Evolutionary conservation across 2,888 invertebrate genomes (phyloP), one percentile per base, ranked within the genome.

Genomic region (Diplolepis rosae): DNA sequence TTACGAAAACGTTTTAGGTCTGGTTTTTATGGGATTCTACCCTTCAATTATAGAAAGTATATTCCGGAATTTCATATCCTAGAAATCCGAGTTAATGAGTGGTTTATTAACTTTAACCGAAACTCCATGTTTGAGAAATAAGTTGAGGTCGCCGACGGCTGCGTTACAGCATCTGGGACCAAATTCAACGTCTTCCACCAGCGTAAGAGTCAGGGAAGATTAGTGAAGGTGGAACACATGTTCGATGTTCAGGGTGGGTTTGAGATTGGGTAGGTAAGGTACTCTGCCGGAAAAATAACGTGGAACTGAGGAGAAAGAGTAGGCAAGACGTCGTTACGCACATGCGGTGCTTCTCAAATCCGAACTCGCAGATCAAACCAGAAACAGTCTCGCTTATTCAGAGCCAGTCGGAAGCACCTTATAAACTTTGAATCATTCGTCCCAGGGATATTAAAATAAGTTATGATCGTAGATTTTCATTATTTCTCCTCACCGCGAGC

Each of bases 151-250:
- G 80, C 78, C 81, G 79, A 80, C 81, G 79, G 82, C 80, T 72
- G 71, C 65, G 80, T 83, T 80, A 80, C 80, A 82, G 86, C 87
- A 87, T 87, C 87, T 88, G 87, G 84, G 82, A 83, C 83, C 82
- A 81, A 79, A 82, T 84, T 82, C 78, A 77, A 65, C 79, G 74
- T 78, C 77, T 78, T 73, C 68, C 78, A 78, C 7, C 15, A 72
- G 71, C 68, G 48, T 67, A 65, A 77, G 81, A 77, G 79, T 79
- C 73, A 56, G 81, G 73, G 79, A 75, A 86, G 87, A 87, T 88
- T 86, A 85, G 87, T 82, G 83, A 86, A 83, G 87, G 82, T 83
- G 86, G 82, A 88, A 88, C 88, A 88, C 87, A 85, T 88, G 88
- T 88, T 88, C 87, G 81, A 84, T 80, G 82, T 74, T 80, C 80